These are phyloP conservation scores for Candoia aspera DNA, from an alignment of 2,113 vertebrate genomes.

Conservation along the genomic window DNA sequence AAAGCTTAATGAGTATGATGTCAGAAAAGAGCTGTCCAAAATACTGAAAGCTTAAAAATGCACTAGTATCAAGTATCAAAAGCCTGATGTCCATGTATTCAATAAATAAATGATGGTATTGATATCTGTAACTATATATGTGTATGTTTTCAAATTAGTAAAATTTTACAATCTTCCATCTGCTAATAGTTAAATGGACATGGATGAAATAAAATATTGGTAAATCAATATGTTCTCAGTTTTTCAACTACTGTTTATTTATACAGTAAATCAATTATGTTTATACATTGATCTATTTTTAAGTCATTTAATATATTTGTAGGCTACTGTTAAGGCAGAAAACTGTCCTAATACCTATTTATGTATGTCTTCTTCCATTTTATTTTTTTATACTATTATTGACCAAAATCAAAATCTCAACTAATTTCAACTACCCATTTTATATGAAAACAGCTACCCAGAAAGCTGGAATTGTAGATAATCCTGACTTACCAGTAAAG, in stretches of 20 bases:
- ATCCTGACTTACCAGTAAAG: not conserved
- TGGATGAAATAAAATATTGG: not conserved
- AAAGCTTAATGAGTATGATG: not conserved
- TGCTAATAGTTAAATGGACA: not conserved
- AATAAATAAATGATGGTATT: no score
- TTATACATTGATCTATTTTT: not conserved
- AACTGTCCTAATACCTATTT: not conserved
- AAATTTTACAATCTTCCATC: not conserved
- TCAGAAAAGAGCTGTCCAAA: not conserved
- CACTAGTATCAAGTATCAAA: not conserved
- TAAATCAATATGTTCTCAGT: not conserved
- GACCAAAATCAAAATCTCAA: not conserved
- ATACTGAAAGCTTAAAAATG: not conserved
- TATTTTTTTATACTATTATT: not conserved
- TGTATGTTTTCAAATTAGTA: no score
- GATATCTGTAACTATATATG: not conserved
- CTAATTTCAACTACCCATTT: not conserved
- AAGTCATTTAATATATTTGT: no score
- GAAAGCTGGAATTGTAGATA: not conserved
- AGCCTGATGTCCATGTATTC: not conserved
- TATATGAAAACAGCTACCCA: not conserved
- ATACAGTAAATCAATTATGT: not conserved
- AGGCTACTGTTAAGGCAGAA: not conserved
- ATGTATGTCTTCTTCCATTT: not conserved
- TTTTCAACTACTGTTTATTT: no score